Evolutionary conservation across 2,888 invertebrate genomes (phyloP).

Genomic region (Halocaridina rubra): DNA sequence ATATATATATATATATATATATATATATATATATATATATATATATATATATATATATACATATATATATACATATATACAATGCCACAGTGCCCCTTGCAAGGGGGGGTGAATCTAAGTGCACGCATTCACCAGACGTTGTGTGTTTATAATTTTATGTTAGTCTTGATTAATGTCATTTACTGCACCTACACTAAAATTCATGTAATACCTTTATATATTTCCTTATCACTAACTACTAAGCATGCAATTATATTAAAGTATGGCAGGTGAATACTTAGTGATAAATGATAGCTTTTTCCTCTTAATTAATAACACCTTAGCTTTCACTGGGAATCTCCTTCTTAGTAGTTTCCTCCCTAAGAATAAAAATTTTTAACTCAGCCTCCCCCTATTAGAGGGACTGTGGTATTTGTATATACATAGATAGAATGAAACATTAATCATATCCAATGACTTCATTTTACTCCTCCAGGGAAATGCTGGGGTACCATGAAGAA

Average conservation of each 20-base stretch:
- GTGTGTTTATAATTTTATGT: background rate
- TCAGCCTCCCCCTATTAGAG: background rate
- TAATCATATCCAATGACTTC: background rate
- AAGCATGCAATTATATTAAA: too few relatives aligned
- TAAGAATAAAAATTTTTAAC: too few relatives aligned
- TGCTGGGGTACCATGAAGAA: conserved; percentile 25
- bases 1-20: background rate
- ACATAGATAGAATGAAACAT: background rate
- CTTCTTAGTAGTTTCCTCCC: too few relatives aligned
- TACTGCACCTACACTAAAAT: background rate
- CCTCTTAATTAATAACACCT: too few relatives aligned
- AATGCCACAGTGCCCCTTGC: too few relatives aligned
- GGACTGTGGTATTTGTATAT: background rate
- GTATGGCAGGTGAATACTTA: too few relatives aligned
- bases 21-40: background rate
- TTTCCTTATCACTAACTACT: too few relatives aligned
- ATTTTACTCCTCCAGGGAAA: background rate
- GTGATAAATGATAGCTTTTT: too few relatives aligned
- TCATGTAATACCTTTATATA: too few relatives aligned
- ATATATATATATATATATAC: background rate
- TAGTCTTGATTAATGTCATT: background rate
- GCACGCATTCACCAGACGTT: background rate
- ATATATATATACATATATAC: background rate
- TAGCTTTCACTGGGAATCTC: too few relatives aligned
- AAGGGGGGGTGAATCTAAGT: too few relatives aligned